Conservation (phyloP, 2,888 invertebrate genomes). For the Pristionchus arcanus region DNA sequence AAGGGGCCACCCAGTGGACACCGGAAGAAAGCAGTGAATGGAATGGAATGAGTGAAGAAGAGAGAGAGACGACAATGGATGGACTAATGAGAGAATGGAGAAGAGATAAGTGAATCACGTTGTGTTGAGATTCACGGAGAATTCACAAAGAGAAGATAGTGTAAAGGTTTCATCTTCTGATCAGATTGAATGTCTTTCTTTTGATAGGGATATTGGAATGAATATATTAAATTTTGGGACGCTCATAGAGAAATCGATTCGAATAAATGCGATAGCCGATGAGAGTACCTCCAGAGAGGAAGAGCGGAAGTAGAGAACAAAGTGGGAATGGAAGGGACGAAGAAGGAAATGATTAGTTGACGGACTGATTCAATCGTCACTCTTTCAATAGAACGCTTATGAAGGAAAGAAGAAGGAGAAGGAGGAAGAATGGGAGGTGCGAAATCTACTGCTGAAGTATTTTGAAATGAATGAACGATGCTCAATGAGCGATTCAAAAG, state of each 20-base stretch:
- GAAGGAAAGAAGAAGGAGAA: slow-evolving; percentile 52
- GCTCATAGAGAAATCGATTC: neutral
- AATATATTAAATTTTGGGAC: neutral
- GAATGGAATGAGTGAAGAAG: neutral
- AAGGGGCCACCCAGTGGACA: neutral
- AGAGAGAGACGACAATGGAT: slow-evolving; percentile 37
- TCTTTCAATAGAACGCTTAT: slow-evolving; percentile 46
- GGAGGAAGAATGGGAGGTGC: slow-evolving; percentile 46
- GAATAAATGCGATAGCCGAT: neutral
- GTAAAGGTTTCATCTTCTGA: too few species aligned
- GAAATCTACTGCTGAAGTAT: neutral
- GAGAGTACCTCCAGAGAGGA: neutral
- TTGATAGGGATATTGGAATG: neutral
- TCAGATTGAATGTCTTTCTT: neutral
- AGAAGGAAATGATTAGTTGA: slow-evolving; percentile 55
- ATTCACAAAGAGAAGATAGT: neutral
- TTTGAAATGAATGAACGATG: neutral
- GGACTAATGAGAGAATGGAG: slow-evolving; percentile 15
- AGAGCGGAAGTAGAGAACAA: neutral
- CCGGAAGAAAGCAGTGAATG: neutral
- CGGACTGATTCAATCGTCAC: slow-evolving; percentile 44
- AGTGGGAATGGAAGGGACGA: slow-evolving; percentile 52
- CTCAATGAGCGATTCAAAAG: too few species aligned
- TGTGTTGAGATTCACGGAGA: neutral
- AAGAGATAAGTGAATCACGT: slow-evolving; percentile 3